Base-by-base conservation (phyloP, 2,113 vertebrate genomes). In the Peucedramus taeniatus region DNA sequence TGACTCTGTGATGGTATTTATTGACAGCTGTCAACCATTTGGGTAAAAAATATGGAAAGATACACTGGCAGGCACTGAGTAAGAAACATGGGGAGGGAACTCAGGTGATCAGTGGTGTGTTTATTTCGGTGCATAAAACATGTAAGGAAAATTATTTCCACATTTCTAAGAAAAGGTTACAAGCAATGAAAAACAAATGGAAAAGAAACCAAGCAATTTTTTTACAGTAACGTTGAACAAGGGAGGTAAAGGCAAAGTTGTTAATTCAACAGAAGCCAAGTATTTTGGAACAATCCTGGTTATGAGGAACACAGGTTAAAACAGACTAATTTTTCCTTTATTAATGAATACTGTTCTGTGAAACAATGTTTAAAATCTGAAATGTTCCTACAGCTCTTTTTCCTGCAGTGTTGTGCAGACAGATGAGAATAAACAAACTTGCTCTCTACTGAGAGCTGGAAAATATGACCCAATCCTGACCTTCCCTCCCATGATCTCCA, bases 61-160 rank as follows among this genome's bases (percentile, higher is more conserved):
- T 27, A 82, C 12, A 44, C n/a, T 61, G 45, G 47, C 30, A 61
- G 47, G 70, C 35, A 91, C 66, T 83, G 53, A 3, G 6, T 31
- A 91, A 89, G 21, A 64, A 86, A 89, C 83, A 39, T n/a, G 70
- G 69, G 89, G 35, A 87, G 45, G 87, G 86, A 47, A 85, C 70
- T 54, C 56, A 20, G 86, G 92, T 94, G 49, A 83, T 51, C 87
- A 95, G 40, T 30, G 63, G 15, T 47, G 70, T 63, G 53, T 93
- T 95, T 94, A 96, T 96, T 96, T 83, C 0, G 3, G 68, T 76
- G 92, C 90, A 86, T 45, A 83, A 89, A 94, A 95, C 83, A 93
- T 0, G 14, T 50, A 50, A 94, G 53, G 76, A 86, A 93, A 89
- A 76, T 64, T 33, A 83, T 47, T 89, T 93, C 71, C 66, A 91